Conservation (phyloP, 2,888 invertebrate species). For the Prionchulus punctatus region DNA sequence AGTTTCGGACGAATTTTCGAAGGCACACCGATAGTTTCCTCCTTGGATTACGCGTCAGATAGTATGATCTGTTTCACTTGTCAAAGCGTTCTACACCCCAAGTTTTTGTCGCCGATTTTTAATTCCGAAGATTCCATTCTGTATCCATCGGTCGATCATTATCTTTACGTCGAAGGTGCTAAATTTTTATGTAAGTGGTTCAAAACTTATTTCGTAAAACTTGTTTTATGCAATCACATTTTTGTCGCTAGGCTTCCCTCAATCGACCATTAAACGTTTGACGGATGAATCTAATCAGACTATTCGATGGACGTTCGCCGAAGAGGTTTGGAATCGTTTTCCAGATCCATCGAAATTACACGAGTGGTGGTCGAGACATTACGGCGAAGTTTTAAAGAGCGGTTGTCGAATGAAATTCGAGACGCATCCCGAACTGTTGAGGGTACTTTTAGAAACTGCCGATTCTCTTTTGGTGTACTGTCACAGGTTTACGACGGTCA, state of each 20-base stretch:
- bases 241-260: too few relatives aligned
- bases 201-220: too few relatives aligned
- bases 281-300: too few relatives aligned
- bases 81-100: constrained; percentile 27
- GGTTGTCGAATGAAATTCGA: constrained; percentile 20
- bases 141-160: constrained; percentile 5
- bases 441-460: constrained; percentile 23
- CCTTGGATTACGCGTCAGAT: not conserved
- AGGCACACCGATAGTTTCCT: too few relatives aligned
- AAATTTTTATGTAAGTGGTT: constrained; percentile 3
- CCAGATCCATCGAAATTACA: not conserved
- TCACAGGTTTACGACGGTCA: constrained; percentile 15
- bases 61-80: constrained; percentile 29
- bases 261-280: too few relatives aligned
- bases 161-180: not conserved
- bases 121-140: constrained; percentile 11
- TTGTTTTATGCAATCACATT: too few relatives aligned
- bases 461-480: constrained; percentile 24
- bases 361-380: not conserved
- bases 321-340: too few relatives aligned
- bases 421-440: constrained; percentile 23
- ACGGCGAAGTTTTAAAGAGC: not conserved
- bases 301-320: too few relatives aligned
- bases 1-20: too few relatives aligned
- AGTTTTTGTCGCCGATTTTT: constrained; percentile 24